phyloP scores from a whole-genome alignment of 1,140 invertebrate species.

The Paramacrobiotus metropolitanus region DNA sequence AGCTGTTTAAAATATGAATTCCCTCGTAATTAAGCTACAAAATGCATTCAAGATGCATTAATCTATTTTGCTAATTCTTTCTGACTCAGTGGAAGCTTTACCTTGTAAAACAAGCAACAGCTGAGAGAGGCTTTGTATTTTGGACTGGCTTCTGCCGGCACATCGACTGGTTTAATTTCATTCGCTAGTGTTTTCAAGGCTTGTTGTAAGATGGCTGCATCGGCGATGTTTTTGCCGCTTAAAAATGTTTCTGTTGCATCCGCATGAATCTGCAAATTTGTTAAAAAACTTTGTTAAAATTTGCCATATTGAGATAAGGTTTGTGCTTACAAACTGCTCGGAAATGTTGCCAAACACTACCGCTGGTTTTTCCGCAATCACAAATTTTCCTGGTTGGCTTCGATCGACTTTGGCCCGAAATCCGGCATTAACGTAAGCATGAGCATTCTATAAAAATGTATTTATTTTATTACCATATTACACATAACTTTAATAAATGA shows the following conservation, averaged over 20 bases:
- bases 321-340: not conserved
- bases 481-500: too few species aligned
- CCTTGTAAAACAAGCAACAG: slow-evolving; percentile 13
- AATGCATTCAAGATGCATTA: too few species aligned
- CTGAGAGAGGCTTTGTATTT: slow-evolving; percentile 24
- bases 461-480: not conserved
- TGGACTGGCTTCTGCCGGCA: slow-evolving; percentile 36
- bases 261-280: slow-evolving; percentile 32
- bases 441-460: slow-evolving; percentile 33
- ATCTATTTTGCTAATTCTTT: too few species aligned
- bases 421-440: slow-evolving; percentile 55
- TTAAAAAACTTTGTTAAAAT: too few species aligned
- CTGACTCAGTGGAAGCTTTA: too few species aligned
- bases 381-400: not conserved
- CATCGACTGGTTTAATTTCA: slow-evolving; percentile 36
- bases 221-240: slow-evolving; percentile 28
- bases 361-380: not conserved
- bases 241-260: slow-evolving; percentile 37
- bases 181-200: slow-evolving; percentile 31
- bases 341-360: not conserved
- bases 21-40: too few species aligned
- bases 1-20: not conserved
- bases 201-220: slow-evolving; percentile 30
- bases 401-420: slow-evolving; percentile 28
- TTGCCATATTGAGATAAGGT: too few species aligned